A percentile compares a stretch with the other conserved stretches of the same genome.
Evolutionary conservation across 2,888 invertebrate species (phyloP).

Genomic region (Matsumyia berberina): DNA sequence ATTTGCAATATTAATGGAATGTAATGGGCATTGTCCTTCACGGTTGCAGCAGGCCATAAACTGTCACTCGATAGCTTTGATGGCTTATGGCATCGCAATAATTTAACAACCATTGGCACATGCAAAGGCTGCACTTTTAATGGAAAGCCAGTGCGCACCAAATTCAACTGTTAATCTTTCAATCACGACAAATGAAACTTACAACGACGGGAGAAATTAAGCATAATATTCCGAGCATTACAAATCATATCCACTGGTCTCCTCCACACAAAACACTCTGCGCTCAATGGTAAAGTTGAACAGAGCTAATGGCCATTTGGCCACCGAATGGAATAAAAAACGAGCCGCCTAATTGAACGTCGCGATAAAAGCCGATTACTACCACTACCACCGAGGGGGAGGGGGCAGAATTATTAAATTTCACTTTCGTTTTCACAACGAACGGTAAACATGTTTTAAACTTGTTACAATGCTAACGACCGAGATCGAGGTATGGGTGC

Average conservation of each 20-base stretch:
- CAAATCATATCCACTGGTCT: slow-evolving; percentile 15
- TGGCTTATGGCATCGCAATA: too few relatives aligned
- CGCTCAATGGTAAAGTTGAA: slow-evolving; percentile 17
- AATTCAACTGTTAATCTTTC: slow-evolving; percentile 1
- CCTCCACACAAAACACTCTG: slow-evolving; percentile 2
- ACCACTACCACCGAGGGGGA: slow-evolving; percentile 15
- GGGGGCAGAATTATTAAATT: slow-evolving; percentile 51
- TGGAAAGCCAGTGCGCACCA: neutral
- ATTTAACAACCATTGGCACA: neutral
- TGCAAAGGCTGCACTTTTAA: neutral
- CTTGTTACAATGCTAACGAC: slow-evolving; percentile 71
- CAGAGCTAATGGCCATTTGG: slow-evolving; percentile 9
- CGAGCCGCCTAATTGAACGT: slow-evolving; percentile 26
- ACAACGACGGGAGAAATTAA: slow-evolving; percentile 23
- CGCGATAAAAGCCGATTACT: slow-evolving; percentile 55
- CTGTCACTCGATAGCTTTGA: too few relatives aligned
- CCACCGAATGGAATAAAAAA: slow-evolving; percentile 11
- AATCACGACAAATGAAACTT: slow-evolving; percentile 29
- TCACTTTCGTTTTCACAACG: slow-evolving; percentile 69
- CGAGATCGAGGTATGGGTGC: slow-evolving; percentile 54
- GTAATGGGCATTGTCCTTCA: too few relatives aligned
- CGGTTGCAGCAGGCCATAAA: too few relatives aligned
- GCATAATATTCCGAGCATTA: slow-evolving; percentile 26
- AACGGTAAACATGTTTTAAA: slow-evolving; percentile 51
- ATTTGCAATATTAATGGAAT: too few relatives aligned